A percentile compares a stretch with the other conserved stretches of the same genome.
Evolutionary conservation across 2,113 vertebrate species (phyloP).

Genomic region (Agelaius tricolor): DNA sequence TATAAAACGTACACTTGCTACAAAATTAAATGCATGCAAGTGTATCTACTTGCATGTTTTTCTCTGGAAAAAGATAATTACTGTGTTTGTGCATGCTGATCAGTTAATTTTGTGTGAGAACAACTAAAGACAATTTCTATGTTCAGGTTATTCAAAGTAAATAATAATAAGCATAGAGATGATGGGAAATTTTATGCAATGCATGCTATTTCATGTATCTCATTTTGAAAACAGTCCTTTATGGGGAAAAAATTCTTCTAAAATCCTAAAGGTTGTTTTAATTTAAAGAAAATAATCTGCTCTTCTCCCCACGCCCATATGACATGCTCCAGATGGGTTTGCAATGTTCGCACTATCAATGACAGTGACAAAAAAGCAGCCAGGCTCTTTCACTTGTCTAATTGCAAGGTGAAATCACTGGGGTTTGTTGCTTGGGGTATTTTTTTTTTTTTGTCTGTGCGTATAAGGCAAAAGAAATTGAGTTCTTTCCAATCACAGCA

Average conservation of each 20-base stretch:
- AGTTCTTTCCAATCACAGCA: not conserved
- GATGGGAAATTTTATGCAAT: not conserved
- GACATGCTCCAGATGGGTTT: not conserved
- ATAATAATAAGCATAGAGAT: not conserved
- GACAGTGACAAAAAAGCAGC: not conserved
- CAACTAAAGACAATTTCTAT: not conserved
- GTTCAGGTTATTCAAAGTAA: not conserved
- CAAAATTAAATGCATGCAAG: not conserved
- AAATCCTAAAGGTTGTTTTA: not conserved
- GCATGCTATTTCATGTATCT: not conserved
- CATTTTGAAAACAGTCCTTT: not conserved
- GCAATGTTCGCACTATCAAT: not conserved
- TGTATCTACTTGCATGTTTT: not conserved
- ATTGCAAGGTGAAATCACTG: not conserved
- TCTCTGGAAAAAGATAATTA: not conserved
- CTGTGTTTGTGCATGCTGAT: not conserved
- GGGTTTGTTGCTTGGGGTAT: not conserved
- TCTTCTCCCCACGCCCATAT: not conserved
- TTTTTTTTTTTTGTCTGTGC: not conserved
- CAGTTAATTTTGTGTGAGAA: not conserved
- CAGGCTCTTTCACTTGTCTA: not conserved
- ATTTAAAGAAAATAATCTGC: not conserved
- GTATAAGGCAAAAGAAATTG: not conserved
- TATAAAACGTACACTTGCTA: not conserved
- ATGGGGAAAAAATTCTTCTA: not conserved